Percentiles rank a stretch among this genome's conserved stretches.
These are phyloP conservation scores for Gallinago media DNA, from an alignment of 2,113 vertebrate species.

Conservation along the genomic window DNA sequence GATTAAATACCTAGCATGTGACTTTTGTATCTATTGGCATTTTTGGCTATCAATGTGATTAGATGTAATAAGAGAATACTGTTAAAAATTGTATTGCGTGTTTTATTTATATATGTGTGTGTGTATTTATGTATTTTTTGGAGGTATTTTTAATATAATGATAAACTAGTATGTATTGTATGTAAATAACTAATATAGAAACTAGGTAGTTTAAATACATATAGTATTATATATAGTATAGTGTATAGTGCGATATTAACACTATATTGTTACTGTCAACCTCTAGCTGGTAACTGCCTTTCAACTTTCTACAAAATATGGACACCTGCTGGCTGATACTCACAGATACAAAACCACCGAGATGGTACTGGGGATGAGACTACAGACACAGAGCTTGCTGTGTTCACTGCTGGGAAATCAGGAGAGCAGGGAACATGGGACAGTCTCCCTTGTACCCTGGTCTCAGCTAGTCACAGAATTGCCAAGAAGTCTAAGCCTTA, in stretches of 20 bases:
- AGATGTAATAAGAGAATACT: background rate
- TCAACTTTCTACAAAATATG: background rate
- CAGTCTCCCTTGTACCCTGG: background rate
- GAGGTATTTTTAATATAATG: background rate
- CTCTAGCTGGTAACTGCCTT: background rate
- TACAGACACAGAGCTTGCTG: background rate
- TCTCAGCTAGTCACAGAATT: rapidly evolving
- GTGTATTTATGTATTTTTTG: background rate
- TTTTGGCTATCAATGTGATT: background rate
- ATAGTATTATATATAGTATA: too few species aligned
- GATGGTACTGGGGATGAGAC: background rate
- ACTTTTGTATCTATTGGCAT: background rate
- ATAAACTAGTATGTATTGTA: background rate
- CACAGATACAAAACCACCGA: background rate
- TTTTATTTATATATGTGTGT: background rate
- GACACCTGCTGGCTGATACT: background rate
- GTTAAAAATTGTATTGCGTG: background rate
- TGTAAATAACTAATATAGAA: background rate
- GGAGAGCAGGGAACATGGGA: background rate
- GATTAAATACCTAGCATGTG: background rate
- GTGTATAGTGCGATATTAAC: too few species aligned
- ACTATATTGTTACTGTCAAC: too few species aligned
- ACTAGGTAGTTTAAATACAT: background rate
- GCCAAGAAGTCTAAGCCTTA: background rate
- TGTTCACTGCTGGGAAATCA: background rate